These are phyloP conservation scores for Drosophila quinaria DNA, from an alignment of 2,888 invertebrate species.

Conservation along the genomic window DNA sequence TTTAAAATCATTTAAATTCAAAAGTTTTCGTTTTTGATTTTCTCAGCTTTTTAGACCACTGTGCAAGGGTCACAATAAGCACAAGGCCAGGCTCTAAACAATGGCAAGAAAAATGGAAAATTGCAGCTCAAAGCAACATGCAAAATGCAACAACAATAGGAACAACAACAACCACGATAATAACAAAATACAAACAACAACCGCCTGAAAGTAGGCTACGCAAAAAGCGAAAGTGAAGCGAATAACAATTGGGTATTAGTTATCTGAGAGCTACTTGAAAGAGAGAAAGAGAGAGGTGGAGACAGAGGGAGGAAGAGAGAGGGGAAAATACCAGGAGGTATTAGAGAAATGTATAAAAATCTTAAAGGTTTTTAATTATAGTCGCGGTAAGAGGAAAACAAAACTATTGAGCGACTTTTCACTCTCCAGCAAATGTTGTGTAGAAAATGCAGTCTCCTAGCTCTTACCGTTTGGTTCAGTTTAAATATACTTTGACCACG, in stretches of 20 bases:
- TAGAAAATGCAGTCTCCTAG: neutral
- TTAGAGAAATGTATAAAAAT: neutral
- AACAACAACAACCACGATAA: slow-evolving; percentile 19
- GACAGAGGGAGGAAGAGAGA: neutral
- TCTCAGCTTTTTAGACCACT: slow-evolving; percentile 5
- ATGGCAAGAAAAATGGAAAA: slow-evolving; percentile 30
- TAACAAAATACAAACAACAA: slow-evolving; percentile 2
- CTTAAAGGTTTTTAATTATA: neutral
- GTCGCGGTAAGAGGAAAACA: too few relatives aligned
- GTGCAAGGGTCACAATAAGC: slow-evolving; percentile 51
- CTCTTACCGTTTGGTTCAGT: neutral
- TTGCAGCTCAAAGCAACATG: slow-evolving; percentile 33
- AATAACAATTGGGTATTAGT: slow-evolving; percentile 34
- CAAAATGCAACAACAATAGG: slow-evolving; percentile 29
- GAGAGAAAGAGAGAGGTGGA: neutral
- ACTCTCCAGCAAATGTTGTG: too few relatives aligned
- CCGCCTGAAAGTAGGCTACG: slow-evolving; percentile 42
- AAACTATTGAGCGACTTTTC: too few relatives aligned
- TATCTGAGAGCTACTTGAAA: neutral
- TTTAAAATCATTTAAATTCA: neutral
- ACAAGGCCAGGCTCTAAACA: slow-evolving; percentile 65
- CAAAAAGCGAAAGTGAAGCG: slow-evolving; percentile 44
- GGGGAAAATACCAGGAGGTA: neutral
- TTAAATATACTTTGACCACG: too few relatives aligned
- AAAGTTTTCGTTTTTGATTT: neutral